A percentile compares a stretch with the other conserved stretches of the same genome.
phyloP scores from a whole-genome alignment of 23 tunicate genomes.

The Clavelina lepadiformis region DNA sequence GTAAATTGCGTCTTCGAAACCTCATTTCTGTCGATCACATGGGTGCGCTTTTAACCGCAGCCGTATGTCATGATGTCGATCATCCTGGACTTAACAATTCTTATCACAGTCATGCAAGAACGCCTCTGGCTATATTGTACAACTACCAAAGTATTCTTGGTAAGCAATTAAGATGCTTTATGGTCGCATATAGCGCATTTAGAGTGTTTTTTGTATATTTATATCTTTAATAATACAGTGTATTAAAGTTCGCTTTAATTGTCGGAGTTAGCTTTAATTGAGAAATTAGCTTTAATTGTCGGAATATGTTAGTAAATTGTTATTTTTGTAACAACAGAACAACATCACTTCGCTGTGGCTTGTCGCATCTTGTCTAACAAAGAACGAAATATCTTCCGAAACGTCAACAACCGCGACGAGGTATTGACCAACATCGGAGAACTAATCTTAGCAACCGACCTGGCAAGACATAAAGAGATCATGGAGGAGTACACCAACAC shows the following conservation, averaged over 20 bases:
- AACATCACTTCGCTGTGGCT: conserved; percentile 90
- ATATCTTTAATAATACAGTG: too few species aligned
- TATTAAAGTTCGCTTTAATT: too few species aligned
- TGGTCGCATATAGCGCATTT: too few species aligned
- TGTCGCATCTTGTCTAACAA: conserved; percentile 84
- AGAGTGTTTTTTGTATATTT: too few species aligned
- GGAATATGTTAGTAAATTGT: too few species aligned
- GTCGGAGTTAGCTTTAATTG: too few species aligned
- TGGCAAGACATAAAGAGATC: conserved; percentile 72
- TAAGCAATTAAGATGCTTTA: conserved; percentile 15
- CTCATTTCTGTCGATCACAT: conserved; percentile 52
- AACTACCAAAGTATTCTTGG: conserved; percentile 86
- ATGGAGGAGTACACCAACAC: conserved; percentile 50
- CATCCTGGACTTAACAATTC: conserved; percentile 94
- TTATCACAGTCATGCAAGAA: conserved; percentile 73
- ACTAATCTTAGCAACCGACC: conserved; percentile 82
- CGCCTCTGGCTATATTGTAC: conserved; percentile 87
- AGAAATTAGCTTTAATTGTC: too few species aligned
- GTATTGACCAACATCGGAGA: conserved; percentile 65
- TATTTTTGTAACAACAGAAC: conserved; percentile 44
- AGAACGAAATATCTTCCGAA: conserved; percentile 65
- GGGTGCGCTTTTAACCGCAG: conserved; percentile 78
- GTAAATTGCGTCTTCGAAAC: conserved; percentile 47
- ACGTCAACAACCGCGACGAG: conserved; percentile 81
- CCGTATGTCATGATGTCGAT: conserved; percentile 93